phyloP scores from a whole-genome alignment of 2,797 vertebrate species.

The Borostomias antarcticus region DNA sequence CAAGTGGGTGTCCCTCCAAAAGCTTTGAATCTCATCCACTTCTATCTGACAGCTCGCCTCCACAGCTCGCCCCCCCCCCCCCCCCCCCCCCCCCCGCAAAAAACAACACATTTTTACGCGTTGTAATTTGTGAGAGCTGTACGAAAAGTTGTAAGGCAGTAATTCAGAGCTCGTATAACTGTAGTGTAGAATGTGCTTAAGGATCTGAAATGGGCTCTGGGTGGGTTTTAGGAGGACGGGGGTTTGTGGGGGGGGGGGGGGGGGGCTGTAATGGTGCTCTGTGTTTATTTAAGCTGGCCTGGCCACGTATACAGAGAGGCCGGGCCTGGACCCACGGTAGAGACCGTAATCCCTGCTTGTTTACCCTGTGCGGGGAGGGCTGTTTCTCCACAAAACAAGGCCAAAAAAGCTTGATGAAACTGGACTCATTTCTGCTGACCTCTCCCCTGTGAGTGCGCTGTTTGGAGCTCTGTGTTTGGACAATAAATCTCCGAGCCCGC shows the following conservation, averaged over 20 bases:
- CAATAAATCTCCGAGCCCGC: slow-evolving; percentile 66
- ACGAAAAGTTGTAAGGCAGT: slow-evolving; percentile 38
- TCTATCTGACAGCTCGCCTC: slow-evolving; percentile 26
- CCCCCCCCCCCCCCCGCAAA: slow-evolving; percentile 33
- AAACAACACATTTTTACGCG: slow-evolving; percentile 35
- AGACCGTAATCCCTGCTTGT: slow-evolving; percentile 61
- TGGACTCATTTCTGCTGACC: slow-evolving; percentile 54
- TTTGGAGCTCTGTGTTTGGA: slow-evolving; percentile 68
- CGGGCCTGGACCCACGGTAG: slow-evolving; percentile 53
- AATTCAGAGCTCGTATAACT: slow-evolving; percentile 19
- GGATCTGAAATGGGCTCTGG: slow-evolving; percentile 7
- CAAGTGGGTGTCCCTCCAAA: slow-evolving; percentile 56
- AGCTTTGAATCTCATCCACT: slow-evolving; percentile 37
- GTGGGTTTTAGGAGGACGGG: background rate
- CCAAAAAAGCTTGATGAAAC: slow-evolving; percentile 57
- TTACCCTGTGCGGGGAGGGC: slow-evolving; percentile 58
- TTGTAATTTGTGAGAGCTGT: slow-evolving; percentile 39
- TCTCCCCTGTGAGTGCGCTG: slow-evolving; percentile 52
- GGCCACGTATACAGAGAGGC: slow-evolving; percentile 36
- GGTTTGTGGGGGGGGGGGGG: background rate
- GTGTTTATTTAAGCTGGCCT: slow-evolving; percentile 60
- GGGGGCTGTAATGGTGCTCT: slow-evolving; percentile 44
- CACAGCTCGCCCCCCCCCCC: background rate
- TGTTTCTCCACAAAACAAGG: slow-evolving; percentile 47
- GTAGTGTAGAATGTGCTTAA: slow-evolving; percentile 8